A percentile compares a stretch with the other conserved stretches of the same genome.
phyloP scores from a whole-genome alignment of 2,113 vertebrate genomes.

The Oryzias javanicus region DNA sequence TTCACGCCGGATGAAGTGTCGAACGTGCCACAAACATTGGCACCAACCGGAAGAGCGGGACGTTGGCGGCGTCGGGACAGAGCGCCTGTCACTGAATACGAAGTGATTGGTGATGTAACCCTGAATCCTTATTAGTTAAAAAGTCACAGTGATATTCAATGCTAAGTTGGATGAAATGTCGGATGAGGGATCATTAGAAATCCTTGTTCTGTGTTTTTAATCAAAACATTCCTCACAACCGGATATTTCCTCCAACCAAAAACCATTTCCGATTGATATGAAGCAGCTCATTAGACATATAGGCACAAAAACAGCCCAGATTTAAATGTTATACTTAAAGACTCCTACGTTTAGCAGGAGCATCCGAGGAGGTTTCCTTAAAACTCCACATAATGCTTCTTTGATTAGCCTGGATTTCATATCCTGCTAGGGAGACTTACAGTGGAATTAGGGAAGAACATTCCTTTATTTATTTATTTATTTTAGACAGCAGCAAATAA shows the following conservation, averaged over 20 bases:
- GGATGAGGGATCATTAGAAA: conserved; percentile 15
- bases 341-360: conserved; percentile 53
- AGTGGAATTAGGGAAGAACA: neutral
- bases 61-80: neutral
- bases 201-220: conserved; percentile 8
- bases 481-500: conserved; percentile 1
- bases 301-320: conserved; percentile 28
- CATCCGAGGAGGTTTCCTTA: conserved; percentile 33
- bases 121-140: conserved; percentile 59
- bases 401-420: conserved; percentile 46
- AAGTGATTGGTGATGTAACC: conserved; percentile 50
- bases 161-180: conserved; percentile 13
- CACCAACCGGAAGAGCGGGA: conserved; percentile 16
- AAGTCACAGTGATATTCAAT: conserved; percentile 32
- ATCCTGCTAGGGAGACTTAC: conserved; percentile 16
- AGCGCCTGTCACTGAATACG: conserved; percentile 20
- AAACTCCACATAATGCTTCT: conserved; percentile 42
- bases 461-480: conserved; percentile 1
- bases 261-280: conserved; percentile 19
- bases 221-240: conserved; percentile 13
- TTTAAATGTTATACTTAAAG: conserved; percentile 42
- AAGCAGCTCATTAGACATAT: conserved; percentile 27
- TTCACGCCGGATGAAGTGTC: neutral
- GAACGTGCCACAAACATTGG: conserved; percentile 3
- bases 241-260: conserved; percentile 15